These are phyloP conservation scores for Laticauda laticaudata DNA, from an alignment of 2,113 vertebrate species.

Conservation along the genomic window DNA sequence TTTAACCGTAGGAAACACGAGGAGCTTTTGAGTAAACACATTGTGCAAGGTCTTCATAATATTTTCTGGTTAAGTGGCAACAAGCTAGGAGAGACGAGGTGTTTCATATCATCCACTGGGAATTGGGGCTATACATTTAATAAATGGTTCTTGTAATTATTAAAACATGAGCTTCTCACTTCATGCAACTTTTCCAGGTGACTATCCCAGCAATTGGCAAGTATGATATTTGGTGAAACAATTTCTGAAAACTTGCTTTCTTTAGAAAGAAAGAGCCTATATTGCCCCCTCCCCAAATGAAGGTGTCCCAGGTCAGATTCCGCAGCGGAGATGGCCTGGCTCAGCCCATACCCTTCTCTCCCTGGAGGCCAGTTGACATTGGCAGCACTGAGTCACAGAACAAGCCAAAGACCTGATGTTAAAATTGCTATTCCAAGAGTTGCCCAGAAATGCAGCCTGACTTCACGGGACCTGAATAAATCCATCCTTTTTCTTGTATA, in stretches of 20 bases:
- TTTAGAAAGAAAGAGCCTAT: neutral
- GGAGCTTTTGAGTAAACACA: neutral
- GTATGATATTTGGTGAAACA: neutral
- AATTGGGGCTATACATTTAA: neutral
- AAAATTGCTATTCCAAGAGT: neutral
- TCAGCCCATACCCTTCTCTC: fast-evolving
- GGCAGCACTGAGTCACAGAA: neutral
- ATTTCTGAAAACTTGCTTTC: neutral
- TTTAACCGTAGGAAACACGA: neutral
- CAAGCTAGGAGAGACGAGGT: too few species aligned
- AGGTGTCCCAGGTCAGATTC: neutral
- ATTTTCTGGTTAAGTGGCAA: neutral
- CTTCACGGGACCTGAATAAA: neutral
- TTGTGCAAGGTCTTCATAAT: too few species aligned
- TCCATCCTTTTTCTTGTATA: neutral
- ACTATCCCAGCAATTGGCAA: neutral
- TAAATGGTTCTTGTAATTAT: neutral
- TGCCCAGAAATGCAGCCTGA: neutral
- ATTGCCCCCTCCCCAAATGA: neutral
- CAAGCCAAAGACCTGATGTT: neutral
- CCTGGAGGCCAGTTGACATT: neutral
- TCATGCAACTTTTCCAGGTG: neutral
- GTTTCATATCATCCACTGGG: neutral
- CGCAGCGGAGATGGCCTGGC: neutral
- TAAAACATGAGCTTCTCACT: neutral